phyloP scores from a whole-genome alignment of 2,113 vertebrate genomes.

The Grallaria varia region DNA sequence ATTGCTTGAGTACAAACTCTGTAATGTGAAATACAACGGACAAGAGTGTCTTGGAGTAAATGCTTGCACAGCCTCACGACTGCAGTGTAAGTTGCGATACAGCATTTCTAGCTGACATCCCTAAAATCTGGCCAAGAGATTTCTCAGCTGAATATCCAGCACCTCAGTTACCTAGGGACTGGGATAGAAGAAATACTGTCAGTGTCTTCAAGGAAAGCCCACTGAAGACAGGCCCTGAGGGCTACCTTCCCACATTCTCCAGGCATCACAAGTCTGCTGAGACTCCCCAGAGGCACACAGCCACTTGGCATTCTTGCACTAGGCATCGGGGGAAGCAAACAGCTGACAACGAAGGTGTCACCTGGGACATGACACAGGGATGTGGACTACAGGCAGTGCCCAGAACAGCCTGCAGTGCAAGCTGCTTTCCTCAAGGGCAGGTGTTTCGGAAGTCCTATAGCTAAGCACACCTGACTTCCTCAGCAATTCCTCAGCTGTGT shows the following conservation, averaged over 20 bases:
- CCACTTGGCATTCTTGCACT: too few relatives aligned
- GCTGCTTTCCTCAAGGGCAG: background rate
- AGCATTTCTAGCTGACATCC: background rate
- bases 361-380: background rate
- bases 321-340: background rate
- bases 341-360: background rate
- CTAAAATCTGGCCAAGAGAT: background rate
- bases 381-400: background rate
- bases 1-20: background rate
- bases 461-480: background rate
- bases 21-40: background rate
- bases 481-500: background rate
- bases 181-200: background rate
- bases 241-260: rapidly evolving
- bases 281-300: background rate
- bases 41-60: background rate
- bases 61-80: background rate
- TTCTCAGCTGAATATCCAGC: background rate
- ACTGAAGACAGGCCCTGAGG: background rate
- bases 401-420: background rate
- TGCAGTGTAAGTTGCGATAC: background rate
- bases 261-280: background rate
- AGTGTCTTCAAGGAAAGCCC: background rate
- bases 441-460: background rate
- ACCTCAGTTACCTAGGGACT: background rate